phyloP scores from a whole-genome alignment of 23 tunicate genomes.

The Clavelina lepadiformis region DNA sequence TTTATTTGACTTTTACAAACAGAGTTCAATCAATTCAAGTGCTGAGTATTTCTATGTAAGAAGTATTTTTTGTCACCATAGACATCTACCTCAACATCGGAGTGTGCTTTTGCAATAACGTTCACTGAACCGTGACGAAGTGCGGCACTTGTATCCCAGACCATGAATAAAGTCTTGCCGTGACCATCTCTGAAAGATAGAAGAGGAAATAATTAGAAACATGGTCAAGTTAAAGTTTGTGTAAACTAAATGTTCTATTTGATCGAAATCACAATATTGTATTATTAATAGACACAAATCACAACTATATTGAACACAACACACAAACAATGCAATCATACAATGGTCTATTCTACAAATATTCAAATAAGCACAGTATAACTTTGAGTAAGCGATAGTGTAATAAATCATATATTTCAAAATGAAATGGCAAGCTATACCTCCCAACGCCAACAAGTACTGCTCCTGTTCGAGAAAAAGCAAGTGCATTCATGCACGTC shows the following conservation, averaged over 20 bases:
- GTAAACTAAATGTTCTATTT: background rate
- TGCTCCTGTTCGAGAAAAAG: slow-evolving; percentile 72
- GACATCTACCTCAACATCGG: slow-evolving; percentile 72
- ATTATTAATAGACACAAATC: background rate
- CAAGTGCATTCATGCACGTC: slow-evolving; percentile 46
- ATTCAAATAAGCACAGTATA: background rate
- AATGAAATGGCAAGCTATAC: too few relatives aligned
- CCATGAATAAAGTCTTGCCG: slow-evolving; percentile 71
- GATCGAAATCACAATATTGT: too few relatives aligned
- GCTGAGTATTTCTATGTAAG: too few relatives aligned
- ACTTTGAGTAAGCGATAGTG: too few relatives aligned
- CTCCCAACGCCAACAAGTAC: slow-evolving; percentile 78
- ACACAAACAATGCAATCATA: background rate
- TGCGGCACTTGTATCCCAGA: slow-evolving; percentile 92
- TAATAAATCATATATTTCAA: too few relatives aligned
- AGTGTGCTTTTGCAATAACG: slow-evolving; percentile 75
- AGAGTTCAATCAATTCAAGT: too few relatives aligned
- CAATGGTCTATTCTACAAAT: background rate
- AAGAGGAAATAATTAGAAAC: background rate
- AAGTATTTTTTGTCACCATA: too few relatives aligned
- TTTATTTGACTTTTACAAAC: too few relatives aligned
- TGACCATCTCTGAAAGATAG: slow-evolving; percentile 71
- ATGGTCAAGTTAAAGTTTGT: background rate
- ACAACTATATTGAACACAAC: background rate
- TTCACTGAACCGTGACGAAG: slow-evolving; percentile 49